phyloP scores from a whole-genome alignment of 2,888 invertebrate genomes.

The Euplagia quadripunctaria region DNA sequence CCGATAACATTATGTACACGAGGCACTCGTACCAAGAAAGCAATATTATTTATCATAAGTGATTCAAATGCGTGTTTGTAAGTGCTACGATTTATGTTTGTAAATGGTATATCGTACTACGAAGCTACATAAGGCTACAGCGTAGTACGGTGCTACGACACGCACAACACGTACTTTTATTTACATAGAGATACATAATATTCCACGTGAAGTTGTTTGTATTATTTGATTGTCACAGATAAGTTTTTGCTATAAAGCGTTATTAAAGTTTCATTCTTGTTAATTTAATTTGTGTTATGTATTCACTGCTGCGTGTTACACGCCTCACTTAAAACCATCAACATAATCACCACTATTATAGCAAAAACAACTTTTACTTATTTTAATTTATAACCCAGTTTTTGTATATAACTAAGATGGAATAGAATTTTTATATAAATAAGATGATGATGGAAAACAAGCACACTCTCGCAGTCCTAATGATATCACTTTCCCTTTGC shows the following conservation, averaged over 20 bases:
- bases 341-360: background rate
- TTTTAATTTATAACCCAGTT: background rate
- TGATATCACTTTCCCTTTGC: background rate
- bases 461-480: background rate
- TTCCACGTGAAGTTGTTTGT: background rate
- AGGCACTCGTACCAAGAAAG: background rate
- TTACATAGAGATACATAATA: conserved; percentile 19
- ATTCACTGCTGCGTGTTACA: conserved; percentile 5
- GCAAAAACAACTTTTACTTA: background rate
- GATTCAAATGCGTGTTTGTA: conserved; percentile 47
- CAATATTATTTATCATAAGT: conserved; percentile 32
- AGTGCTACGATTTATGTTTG: conserved; percentile 47
- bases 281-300: conserved; percentile 1
- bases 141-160: conserved; percentile 22
- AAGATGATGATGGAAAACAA: background rate
- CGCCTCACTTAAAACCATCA: conserved; percentile 2
- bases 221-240: conserved; percentile 3
- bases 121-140: conserved; percentile 37
- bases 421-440: background rate
- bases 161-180: conserved; percentile 34
- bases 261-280: background rate
- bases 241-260: background rate
- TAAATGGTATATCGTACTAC: conserved; percentile 39
- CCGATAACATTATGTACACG: background rate
- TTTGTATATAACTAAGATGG: background rate